A percentile compares a stretch with the other conserved stretches of the same genome.
Evolutionary conservation across 2,888 invertebrate species (phyloP).

Genomic region (Adela reaumurella): DNA sequence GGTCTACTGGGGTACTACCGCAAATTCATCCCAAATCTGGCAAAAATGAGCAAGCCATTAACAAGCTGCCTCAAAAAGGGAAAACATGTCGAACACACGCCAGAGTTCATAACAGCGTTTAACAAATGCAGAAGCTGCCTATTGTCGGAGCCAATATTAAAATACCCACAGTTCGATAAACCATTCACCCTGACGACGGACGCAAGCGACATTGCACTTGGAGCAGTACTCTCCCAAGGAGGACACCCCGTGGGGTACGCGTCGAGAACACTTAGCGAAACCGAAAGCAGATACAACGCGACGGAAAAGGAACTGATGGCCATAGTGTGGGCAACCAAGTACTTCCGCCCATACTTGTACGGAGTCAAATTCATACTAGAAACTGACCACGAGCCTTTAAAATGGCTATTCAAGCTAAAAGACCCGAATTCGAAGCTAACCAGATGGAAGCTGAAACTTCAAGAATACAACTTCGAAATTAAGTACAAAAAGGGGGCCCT

Average conservation of each 20-base stretch:
- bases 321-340: slow-evolving; percentile 15
- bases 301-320: slow-evolving; percentile 19
- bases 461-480: slow-evolving; percentile 18
- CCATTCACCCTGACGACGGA: neutral
- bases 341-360: slow-evolving; percentile 16
- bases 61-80: slow-evolving; percentile 3
- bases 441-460: slow-evolving; percentile 18
- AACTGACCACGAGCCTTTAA: slow-evolving; percentile 20
- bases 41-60: slow-evolving; percentile 5
- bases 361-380: slow-evolving; percentile 18
- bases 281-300: slow-evolving; percentile 17
- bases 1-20: slow-evolving; percentile 6
- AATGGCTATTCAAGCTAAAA: slow-evolving; percentile 17
- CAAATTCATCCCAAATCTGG: slow-evolving; percentile 6
- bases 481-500: slow-evolving; percentile 14
- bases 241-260: slow-evolving; percentile 18
- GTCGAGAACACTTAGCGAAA: slow-evolving; percentile 16
- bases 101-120: too few relatives aligned
- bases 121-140: too few relatives aligned
- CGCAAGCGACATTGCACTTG: slow-evolving; percentile 1
- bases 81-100: neutral
- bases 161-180: neutral
- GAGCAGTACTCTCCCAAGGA: slow-evolving; percentile 4
- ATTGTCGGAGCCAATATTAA: neutral
- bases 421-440: slow-evolving; percentile 16